Percentiles rank a stretch among this genome's conserved stretches.
Conservation (phyloP, 1,140 invertebrate genomes). For the Mesaphorura yosii region DNA sequence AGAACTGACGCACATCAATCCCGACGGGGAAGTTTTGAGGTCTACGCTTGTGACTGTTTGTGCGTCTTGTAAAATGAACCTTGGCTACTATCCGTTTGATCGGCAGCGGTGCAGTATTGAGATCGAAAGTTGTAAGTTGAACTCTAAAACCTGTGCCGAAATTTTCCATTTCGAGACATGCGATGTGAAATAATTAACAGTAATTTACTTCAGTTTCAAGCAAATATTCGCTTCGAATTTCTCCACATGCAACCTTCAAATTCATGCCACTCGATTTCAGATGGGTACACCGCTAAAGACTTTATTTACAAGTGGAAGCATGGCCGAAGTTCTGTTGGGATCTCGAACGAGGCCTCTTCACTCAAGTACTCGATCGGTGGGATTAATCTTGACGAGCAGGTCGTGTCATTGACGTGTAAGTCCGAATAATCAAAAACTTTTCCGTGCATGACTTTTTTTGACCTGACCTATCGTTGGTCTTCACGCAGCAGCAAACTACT, state of each 20-base stretch:
- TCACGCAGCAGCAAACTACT: conserved; percentile 11
- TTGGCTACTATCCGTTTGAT: conserved; percentile 23
- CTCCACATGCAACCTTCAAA: neutral
- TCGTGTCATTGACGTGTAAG: too few relatives aligned
- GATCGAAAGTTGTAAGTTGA: conserved; percentile 21
- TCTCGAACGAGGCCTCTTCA: neutral
- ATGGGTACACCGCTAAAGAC: conserved; percentile 2
- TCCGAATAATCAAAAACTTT: too few relatives aligned
- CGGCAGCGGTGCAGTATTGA: conserved; percentile 14
- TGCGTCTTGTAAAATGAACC: conserved; percentile 14
- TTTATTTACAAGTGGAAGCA: neutral
- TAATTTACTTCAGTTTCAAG: too few relatives aligned
- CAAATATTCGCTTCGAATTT: too few relatives aligned
- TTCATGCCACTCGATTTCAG: neutral
- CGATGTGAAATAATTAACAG: too few relatives aligned
- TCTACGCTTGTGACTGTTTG: conserved; percentile 10
- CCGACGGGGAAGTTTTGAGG: conserved; percentile 11
- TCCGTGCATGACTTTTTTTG: too few relatives aligned
- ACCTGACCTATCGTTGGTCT: too few relatives aligned
- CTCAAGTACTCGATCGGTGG: neutral
- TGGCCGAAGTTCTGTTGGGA: neutral
- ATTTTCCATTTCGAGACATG: too few relatives aligned
- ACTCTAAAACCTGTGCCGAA: neutral
- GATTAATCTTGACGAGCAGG: neutral
- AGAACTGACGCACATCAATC: conserved; percentile 4